These are phyloP conservation scores for Corythucha ciliata DNA, from an alignment of 2,888 invertebrate genomes.

Conservation along the genomic window DNA sequence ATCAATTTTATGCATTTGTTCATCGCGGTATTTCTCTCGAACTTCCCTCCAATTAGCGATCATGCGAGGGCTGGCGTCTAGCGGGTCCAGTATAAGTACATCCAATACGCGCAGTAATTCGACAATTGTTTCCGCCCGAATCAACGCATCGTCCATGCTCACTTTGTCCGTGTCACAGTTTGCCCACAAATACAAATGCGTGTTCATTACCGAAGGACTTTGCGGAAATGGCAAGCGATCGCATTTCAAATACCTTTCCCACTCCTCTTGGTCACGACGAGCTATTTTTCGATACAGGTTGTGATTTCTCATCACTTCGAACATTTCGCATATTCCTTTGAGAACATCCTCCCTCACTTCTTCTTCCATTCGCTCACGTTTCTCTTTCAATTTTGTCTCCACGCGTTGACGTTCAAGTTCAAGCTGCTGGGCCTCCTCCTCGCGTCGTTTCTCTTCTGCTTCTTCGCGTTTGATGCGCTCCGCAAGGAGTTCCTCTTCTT, in stretches of 20 bases:
- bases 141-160: constrained; percentile 25
- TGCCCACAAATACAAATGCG: constrained; percentile 50
- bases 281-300: constrained; percentile 30
- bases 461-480: constrained; percentile 24
- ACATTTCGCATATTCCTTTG: constrained; percentile 17
- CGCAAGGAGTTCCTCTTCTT: constrained; percentile 21
- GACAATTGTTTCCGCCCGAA: constrained; percentile 25
- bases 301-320: constrained; percentile 21
- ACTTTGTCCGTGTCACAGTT: constrained; percentile 33
- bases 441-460: constrained; percentile 43
- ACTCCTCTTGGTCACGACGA: constrained; percentile 41
- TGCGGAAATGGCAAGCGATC: constrained; percentile 53
- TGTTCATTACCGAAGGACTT: constrained; percentile 49
- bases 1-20: constrained; percentile 44
- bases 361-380: constrained; percentile 30
- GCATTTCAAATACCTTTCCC: constrained; percentile 51
- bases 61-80: constrained; percentile 29
- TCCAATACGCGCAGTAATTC: constrained; percentile 28
- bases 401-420: constrained; percentile 28
- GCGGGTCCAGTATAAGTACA: constrained; percentile 33
- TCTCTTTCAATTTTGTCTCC: constrained; percentile 29
- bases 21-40: constrained; percentile 38
- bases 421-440: constrained; percentile 31
- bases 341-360: constrained; percentile 25
- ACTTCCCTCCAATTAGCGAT: constrained; percentile 34